Conservation (phyloP, 1,140 invertebrate species). For the Cyphomyrmex costatus region DNA sequence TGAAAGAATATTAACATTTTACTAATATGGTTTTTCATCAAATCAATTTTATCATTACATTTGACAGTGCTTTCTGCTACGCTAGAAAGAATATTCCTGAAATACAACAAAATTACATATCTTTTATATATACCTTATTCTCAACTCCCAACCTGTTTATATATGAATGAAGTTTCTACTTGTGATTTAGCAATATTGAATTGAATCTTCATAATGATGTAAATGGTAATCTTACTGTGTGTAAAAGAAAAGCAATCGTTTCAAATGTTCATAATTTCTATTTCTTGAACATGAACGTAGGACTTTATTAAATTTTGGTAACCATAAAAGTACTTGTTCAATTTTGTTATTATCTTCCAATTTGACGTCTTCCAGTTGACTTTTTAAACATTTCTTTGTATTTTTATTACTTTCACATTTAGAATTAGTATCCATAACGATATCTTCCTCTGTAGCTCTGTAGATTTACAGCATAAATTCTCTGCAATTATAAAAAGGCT, state of each 20-base stretch:
- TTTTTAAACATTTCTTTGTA: slow-evolving; percentile 18
- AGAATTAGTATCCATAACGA: slow-evolving; percentile 40
- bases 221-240: slow-evolving; percentile 71
- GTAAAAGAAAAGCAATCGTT: slow-evolving; percentile 75
- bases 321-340: slow-evolving; percentile 76
- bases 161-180: neutral
- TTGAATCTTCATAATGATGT: neutral
- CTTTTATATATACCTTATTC: neutral
- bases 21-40: slow-evolving; percentile 80
- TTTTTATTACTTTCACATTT: neutral
- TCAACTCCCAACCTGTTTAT: neutral
- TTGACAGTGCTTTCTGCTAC: slow-evolving; percentile 63
- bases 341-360: slow-evolving; percentile 21
- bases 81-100: slow-evolving; percentile 78
- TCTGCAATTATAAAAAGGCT: slow-evolving; percentile 42
- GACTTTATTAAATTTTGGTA: slow-evolving; percentile 75
- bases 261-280: slow-evolving; percentile 73
- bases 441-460: slow-evolving; percentile 41
- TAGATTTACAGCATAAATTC: neutral
- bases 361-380: neutral
- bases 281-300: slow-evolving; percentile 72
- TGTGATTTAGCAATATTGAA: slow-evolving; percentile 17
- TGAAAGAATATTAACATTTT: slow-evolving; percentile 81
- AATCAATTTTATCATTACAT: slow-evolving; percentile 49
- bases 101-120: slow-evolving; percentile 64